These are phyloP conservation scores for Eucriotettix oculatus DNA, from an alignment of 2,888 invertebrate species.

Conservation along the genomic window DNA sequence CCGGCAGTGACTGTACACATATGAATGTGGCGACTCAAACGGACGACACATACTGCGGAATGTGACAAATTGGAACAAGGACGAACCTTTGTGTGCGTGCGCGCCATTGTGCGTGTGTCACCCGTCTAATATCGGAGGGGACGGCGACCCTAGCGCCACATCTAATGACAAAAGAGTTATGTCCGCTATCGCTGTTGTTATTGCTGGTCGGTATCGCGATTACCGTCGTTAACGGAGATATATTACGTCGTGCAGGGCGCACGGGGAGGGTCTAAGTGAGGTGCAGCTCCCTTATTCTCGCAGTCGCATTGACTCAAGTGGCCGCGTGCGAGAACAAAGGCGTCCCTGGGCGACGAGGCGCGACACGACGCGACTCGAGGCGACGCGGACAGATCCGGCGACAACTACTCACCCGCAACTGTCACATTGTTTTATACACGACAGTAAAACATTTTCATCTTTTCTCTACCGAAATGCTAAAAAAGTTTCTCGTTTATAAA, in stretches of 20 bases:
- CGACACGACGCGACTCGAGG: too few relatives aligned
- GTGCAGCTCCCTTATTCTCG: too few relatives aligned
- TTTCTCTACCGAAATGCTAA: too few relatives aligned
- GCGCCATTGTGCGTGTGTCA: conserved; percentile 1
- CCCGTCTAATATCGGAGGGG: not conserved
- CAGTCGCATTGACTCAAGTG: too few relatives aligned
- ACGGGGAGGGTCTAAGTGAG: too few relatives aligned
- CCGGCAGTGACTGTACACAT: not conserved
- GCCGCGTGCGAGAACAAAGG: too few relatives aligned
- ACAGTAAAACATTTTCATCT: too few relatives aligned
- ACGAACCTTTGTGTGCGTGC: not conserved
- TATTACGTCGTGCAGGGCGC: not conserved
- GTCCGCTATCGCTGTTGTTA: not conserved
- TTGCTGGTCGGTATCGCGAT: not conserved
- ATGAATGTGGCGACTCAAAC: not conserved
- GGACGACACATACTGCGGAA: not conserved
- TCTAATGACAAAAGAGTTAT: not conserved
- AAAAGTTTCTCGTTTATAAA: too few relatives aligned
- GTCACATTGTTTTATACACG: too few relatives aligned
- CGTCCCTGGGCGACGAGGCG: too few relatives aligned
- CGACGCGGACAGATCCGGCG: too few relatives aligned
- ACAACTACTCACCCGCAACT: too few relatives aligned
- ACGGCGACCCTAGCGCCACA: not conserved
- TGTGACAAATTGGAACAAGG: conserved; percentile 1
- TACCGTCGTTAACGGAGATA: not conserved